Base-by-base conservation (phyloP, 2,797 vertebrate genomes). In the Spatula clypeata region DNA sequence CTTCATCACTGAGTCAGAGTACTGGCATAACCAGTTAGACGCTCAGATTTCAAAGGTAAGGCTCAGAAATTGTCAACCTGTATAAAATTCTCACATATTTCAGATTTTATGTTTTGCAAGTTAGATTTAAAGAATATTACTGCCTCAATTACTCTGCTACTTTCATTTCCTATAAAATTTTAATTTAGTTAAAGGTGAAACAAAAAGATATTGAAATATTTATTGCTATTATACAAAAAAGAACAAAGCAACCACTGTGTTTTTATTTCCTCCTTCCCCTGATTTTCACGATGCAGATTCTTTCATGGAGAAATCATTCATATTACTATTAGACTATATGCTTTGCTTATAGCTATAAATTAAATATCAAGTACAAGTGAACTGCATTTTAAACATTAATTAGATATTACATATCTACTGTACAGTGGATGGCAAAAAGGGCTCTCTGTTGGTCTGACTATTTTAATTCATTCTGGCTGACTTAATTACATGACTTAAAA, bases 341-440 rank as follows among this genome's bases (percentile, higher is more conserved):
- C 77, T 96, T 92, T 93, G 51, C 94, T 91, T 95, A 96, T 80
- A 92, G 40, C 40, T 94, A 93, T 95, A 93, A 98, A 98, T 97
- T 95, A 97, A 97, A 96, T 94, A 97, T 94, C 79, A 97, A 95
- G 70, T 96, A 90, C 86, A 98, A 97, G 94, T 65, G 91, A 97
- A 92, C 32, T 73, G 74, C 55, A 94, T 94, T 97, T 98, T 92
- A 98, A 97, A 96, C 51, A 95, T 97, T 97, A 95, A 98, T 97
- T 97, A 93, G 92, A 97, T 95, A 96, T 94, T 71, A 60, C 73
- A 88, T 90, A 90, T 71, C 94, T 97, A 70, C 42, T 55, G 65
- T 86, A 93, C 8, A 86, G 44, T 57, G 77, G 67, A 71, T 96
- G 42, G 62, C 58, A 96, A 54, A 89, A 95, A 96, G 79, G 36